These are phyloP conservation scores for Microcebus murinus DNA, from an alignment of 2,113 vertebrate genomes.

Conservation along the genomic window DNA sequence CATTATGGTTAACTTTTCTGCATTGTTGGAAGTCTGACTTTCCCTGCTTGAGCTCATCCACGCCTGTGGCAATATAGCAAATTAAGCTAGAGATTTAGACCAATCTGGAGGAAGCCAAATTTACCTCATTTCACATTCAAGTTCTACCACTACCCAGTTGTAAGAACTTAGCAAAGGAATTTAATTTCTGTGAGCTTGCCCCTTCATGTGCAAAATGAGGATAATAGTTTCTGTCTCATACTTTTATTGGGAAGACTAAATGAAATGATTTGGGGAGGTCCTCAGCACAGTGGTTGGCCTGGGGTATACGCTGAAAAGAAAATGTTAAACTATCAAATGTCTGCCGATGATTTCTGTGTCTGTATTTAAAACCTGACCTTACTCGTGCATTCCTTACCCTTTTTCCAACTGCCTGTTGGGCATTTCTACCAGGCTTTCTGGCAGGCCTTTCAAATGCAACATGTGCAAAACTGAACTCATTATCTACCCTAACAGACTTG, in stretches of 20 bases:
- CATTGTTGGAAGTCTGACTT: not conserved
- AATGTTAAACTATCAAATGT: not conserved
- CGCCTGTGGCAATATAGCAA: not conserved
- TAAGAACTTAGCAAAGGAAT: slow-evolving; percentile 14
- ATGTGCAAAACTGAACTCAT: slow-evolving; percentile 41
- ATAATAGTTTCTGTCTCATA: not conserved
- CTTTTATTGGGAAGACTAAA: not conserved
- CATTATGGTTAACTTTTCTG: not conserved
- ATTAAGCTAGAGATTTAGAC: not conserved
- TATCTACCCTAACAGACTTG: slow-evolving; percentile 73
- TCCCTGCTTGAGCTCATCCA: not conserved
- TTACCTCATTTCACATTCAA: not conserved
- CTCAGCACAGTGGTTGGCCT: not conserved
- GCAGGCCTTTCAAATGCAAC: slow-evolving; percentile 15
- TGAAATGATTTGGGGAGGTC: not conserved
- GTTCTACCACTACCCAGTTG: not conserved
- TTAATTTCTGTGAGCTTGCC: not conserved
- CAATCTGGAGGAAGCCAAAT: not conserved
- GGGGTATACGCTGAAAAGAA: not conserved
- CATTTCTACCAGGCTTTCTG: slow-evolving; percentile 39
- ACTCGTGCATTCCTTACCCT: not conserved
- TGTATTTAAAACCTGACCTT: not conserved
- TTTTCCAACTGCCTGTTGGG: not conserved
- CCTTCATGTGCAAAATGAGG: not conserved
- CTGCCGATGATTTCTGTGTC: not conserved